These are phyloP conservation scores for Hypercompe scribonia DNA, from an alignment of 2,888 invertebrate species.

Conservation along the genomic window DNA sequence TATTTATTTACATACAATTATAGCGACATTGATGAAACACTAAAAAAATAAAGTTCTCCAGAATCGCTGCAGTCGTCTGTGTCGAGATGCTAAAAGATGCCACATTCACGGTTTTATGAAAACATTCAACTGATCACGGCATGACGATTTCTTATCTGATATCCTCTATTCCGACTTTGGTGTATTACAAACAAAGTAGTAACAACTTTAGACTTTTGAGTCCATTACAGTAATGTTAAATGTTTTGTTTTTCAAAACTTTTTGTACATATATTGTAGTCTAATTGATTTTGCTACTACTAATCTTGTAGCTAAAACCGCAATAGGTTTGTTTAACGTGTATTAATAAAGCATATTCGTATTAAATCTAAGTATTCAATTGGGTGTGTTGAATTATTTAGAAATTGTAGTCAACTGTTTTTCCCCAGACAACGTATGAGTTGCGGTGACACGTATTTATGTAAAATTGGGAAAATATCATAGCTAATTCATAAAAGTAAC, in stretches of 20 bases:
- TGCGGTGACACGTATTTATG: not conserved
- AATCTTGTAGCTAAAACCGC: not conserved
- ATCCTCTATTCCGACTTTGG: too few relatives aligned
- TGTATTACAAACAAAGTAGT: not conserved
- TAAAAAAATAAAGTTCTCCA: too few relatives aligned
- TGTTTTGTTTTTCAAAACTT: not conserved
- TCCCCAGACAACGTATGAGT: not conserved
- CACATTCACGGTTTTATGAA: too few relatives aligned
- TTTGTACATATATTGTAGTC: not conserved
- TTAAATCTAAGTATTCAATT: not conserved
- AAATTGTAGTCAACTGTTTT: constrained; percentile 2
- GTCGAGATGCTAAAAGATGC: too few relatives aligned
- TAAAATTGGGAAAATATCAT: not conserved
- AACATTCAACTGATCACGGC: too few relatives aligned
- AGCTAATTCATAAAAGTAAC: not conserved
- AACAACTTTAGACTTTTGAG: not conserved
- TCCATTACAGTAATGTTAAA: not conserved
- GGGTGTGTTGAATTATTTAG: not conserved
- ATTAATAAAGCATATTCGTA: too few relatives aligned
- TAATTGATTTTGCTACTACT: not conserved
- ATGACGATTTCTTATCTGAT: too few relatives aligned
- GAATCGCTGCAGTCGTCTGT: too few relatives aligned
- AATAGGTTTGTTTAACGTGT: not conserved
- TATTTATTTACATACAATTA: too few relatives aligned
- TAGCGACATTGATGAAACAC: too few relatives aligned